Conservation (phyloP, 2,797 vertebrate genomes). For the Danio tinwini region DNA sequence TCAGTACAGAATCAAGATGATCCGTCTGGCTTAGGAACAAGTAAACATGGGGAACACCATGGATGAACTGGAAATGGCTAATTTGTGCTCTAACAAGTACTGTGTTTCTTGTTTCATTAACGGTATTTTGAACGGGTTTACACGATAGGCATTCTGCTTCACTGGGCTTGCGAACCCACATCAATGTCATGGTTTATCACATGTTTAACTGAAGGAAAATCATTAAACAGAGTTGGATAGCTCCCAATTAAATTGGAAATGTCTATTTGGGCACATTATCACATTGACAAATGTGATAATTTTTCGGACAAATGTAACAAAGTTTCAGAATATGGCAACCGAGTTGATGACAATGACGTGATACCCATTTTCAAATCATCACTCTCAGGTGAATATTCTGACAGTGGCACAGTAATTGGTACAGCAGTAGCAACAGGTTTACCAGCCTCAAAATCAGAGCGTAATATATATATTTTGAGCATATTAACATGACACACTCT, state of each 20-base stretch:
- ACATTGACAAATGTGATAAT: neutral
- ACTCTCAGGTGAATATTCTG: neutral
- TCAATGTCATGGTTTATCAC: conserved; percentile 12
- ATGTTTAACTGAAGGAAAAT: neutral
- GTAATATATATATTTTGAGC: neutral
- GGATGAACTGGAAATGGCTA: neutral
- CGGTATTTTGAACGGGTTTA: neutral
- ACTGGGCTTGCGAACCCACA: neutral
- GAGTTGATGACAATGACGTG: neutral
- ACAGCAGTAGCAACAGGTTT: neutral
- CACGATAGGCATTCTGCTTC: neutral
- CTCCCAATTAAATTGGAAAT: neutral
- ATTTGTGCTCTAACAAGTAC: neutral
- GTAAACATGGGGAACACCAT: neutral
- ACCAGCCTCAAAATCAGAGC: neutral
- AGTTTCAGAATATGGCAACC: neutral
- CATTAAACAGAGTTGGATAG: neutral
- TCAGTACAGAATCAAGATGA: neutral
- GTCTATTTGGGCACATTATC: neutral
- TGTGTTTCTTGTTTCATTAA: neutral
- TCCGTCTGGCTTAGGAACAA: neutral
- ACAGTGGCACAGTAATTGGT: neutral
- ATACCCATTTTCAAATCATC: neutral
- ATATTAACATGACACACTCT: conserved; percentile 19
- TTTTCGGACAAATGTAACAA: neutral